These are phyloP conservation scores for Gasterosteus nipponicus DNA, from an alignment of 2,113 vertebrate genomes.

Conservation along the genomic window DNA sequence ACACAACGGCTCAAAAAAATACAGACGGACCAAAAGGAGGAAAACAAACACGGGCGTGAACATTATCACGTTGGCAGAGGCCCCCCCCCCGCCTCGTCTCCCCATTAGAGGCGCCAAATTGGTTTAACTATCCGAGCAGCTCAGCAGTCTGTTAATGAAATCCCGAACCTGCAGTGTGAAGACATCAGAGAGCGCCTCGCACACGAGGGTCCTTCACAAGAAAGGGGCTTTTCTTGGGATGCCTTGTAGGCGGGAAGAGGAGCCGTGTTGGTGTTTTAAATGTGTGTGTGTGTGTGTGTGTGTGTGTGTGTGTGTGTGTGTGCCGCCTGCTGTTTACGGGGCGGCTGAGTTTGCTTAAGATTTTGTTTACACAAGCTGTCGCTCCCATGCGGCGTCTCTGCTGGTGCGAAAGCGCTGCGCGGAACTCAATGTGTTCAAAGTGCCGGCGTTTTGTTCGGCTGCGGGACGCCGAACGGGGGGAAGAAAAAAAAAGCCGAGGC, in stretches of 20 bases:
- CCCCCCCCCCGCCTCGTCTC: background rate
- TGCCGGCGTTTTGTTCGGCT: constrained; percentile 41
- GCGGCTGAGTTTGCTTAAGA: constrained; percentile 47
- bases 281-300: constrained; percentile 1
- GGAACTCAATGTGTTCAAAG: constrained; percentile 44
- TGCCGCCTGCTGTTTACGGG: constrained; percentile 36
- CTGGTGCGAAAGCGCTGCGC: constrained; percentile 38
- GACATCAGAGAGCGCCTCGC: constrained; percentile 20
- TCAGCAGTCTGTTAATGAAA: constrained; percentile 34
- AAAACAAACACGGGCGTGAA: background rate
- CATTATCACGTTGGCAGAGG: background rate
- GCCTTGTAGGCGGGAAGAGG: constrained; percentile 16
- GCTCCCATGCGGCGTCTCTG: constrained; percentile 53
- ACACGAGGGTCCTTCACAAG: background rate
- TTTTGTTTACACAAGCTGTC: constrained; percentile 67
- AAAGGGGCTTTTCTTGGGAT: constrained; percentile 29
- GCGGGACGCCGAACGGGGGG: background rate
- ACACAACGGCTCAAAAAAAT: background rate
- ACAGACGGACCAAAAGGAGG: background rate
- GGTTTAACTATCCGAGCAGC: constrained; percentile 35
- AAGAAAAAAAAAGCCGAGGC: constrained; percentile 45
- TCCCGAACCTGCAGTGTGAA: constrained; percentile 24
- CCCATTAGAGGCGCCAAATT: constrained; percentile 16
- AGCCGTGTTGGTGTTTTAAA: constrained; percentile 5
- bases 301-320: background rate